Base-by-base conservation (phyloP, 2,113 vertebrate species). In the Pampusana beccarii region DNA sequence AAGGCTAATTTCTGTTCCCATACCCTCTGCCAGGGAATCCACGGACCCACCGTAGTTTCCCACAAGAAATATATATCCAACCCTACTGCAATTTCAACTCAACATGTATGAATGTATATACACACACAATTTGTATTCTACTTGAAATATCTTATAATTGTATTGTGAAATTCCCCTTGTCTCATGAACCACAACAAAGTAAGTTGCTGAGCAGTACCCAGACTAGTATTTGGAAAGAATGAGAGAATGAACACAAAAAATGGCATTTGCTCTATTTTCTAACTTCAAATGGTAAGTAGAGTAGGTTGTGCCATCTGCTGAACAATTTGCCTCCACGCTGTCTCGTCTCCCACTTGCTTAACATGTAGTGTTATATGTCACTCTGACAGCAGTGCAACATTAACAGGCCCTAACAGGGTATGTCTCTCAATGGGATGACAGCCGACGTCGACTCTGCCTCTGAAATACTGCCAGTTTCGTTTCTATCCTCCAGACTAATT, bases 331-430 rank as follows among this genome's bases (percentile, higher is more conserved):
- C 73, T 94, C 40, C 67, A 64, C 7, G 6, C 56, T 92, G 88
- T 94, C 88, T 95, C 42, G 21, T 93, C 93, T 91, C 84, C 64
- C 80, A 73, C 85, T 72, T 84, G 84, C 94, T 96, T 85, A 92
- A 95, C 67, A 61, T 70, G 77, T 69, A 61, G 84, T 75, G 86
- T 85, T 96, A 65, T 95, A 73, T 88, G 81, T 74, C 72, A 90
- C 18, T 89, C 46, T 96, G 95, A 97, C 93, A 97, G 86, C 86
- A 97, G 93, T 67, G 84, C 97, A 97, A 70, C 58, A 82, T 85
- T 89, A 90, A 88, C 80, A 71, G 95, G 94, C 86, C 96, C 84
- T 89, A 95, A 91, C 92, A 80, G 74, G 78, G 65, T 21, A 90
- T n/a, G 74, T 56, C 78, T 92, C 73, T 77, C 93, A 90, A 65